Evolutionary conservation across 2,797 vertebrate genomes (phyloP).

Genomic region (Gymnoscopelus braueri): DNA sequence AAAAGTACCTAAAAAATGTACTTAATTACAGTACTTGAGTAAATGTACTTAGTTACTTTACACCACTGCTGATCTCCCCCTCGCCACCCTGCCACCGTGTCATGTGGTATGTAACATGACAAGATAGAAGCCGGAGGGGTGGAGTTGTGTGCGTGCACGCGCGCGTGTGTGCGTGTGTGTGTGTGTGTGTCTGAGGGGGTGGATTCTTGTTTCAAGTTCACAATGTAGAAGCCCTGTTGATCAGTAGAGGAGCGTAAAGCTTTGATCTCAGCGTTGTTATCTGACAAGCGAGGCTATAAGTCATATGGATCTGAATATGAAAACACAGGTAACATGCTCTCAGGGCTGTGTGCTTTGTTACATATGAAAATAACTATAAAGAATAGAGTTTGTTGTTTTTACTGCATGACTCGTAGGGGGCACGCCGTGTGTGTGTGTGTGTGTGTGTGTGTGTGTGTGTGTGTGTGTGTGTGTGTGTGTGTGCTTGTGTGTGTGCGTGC

Average conservation of each 20-base stretch:
- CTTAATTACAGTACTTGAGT: too few relatives aligned
- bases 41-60: too few relatives aligned
- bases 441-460: too few relatives aligned
- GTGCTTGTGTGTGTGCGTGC: too few relatives aligned
- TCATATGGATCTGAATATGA: background rate
- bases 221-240: slow-evolving; percentile 36
- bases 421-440: too few relatives aligned
- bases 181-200: background rate
- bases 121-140: slow-evolving; percentile 30
- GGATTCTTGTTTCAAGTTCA: slow-evolving; percentile 31
- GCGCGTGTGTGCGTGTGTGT: too few relatives aligned
- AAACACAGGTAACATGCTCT: slow-evolving; percentile 2
- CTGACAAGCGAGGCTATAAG: slow-evolving; percentile 21
- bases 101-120: slow-evolving; percentile 46
- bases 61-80: background rate
- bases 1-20: too few relatives aligned
- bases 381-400: too few relatives aligned
- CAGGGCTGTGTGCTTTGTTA: background rate
- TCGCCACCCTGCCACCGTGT: slow-evolving; percentile 20
- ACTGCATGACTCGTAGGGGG: too few relatives aligned
- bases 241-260: slow-evolving; percentile 38
- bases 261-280: slow-evolving; percentile 49
- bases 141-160: background rate
- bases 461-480: too few relatives aligned
- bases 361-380: slow-evolving; percentile 21